These are phyloP conservation scores for Pelodytes ibericus DNA, from an alignment of 2,797 vertebrate genomes.

Conservation along the genomic window DNA sequence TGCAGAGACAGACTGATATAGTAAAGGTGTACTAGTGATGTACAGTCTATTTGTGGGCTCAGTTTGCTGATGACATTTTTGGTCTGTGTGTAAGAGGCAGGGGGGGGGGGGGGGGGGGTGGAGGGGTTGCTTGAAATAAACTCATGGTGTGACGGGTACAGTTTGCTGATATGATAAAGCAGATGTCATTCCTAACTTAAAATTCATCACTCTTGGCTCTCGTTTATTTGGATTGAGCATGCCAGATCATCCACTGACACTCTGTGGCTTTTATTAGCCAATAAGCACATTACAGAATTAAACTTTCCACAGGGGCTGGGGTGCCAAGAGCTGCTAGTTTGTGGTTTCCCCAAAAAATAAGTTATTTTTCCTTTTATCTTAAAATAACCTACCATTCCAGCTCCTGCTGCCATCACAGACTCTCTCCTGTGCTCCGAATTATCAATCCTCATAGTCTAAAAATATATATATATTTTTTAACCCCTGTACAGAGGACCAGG, in stretches of 20 bases:
- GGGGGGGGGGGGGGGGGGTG: neutral
- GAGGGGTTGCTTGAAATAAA: neutral
- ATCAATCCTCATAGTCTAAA: conserved; percentile 1
- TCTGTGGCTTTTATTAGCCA: conserved; percentile 31
- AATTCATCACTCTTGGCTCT: neutral
- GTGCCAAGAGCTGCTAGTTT: neutral
- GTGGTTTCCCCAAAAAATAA: conserved; percentile 28
- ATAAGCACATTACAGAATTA: neutral
- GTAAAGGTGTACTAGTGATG: too few relatives aligned
- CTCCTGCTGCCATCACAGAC: too few relatives aligned
- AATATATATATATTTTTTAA: conserved; percentile 36
- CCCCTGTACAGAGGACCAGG: too few relatives aligned
- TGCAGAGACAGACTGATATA: too few relatives aligned
- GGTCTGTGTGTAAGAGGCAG: too few relatives aligned
- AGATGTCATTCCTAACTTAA: neutral
- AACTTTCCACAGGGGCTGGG: neutral
- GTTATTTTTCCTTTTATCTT: neutral
- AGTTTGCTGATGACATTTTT: neutral
- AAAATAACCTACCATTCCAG: too few relatives aligned
- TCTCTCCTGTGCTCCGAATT: neutral
- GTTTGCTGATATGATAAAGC: neutral
- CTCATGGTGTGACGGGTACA: neutral
- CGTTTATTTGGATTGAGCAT: conserved; percentile 41
- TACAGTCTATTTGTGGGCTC: too few relatives aligned
- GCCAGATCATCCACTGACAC: too few relatives aligned